Evolutionary conservation across 2,113 vertebrate genomes (phyloP).

Genomic region (Ptilonorhynchus violaceus): DNA sequence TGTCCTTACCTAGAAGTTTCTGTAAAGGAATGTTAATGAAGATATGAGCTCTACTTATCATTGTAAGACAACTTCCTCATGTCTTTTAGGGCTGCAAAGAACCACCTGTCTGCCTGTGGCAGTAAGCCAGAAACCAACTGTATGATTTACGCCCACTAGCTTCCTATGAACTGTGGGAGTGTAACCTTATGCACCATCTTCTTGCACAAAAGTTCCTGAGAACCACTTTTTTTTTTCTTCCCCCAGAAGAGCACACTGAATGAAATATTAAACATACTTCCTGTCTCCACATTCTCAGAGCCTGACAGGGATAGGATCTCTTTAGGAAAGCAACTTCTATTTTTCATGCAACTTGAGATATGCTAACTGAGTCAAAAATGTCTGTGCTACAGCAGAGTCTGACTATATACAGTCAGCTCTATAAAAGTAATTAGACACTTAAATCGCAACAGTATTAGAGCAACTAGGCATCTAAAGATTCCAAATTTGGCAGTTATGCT

Average conservation of each 20-base stretch:
- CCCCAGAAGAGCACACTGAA: not conserved
- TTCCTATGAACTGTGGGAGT: conserved; percentile 38
- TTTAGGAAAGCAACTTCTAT: not conserved
- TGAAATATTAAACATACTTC: conserved; percentile 1
- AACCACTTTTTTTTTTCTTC: not conserved
- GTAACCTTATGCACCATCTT: conserved; percentile 13
- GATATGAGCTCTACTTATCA: conserved; percentile 28
- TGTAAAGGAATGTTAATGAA: conserved; percentile 5
- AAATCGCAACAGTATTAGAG: not conserved
- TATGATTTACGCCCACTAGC: conserved; percentile 47
- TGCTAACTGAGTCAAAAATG: not conserved
- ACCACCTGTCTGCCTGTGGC: conserved; percentile 62
- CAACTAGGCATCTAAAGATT: not conserved
- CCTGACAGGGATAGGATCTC: not conserved
- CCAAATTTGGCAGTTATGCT: not conserved
- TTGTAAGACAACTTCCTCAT: not conserved
- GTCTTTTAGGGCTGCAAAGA: conserved; percentile 3
- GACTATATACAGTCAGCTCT: not conserved
- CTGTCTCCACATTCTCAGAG: not conserved
- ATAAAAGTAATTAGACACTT: not conserved
- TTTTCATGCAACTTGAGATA: not conserved
- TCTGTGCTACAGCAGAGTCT: not conserved
- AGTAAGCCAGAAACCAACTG: conserved; percentile 47
- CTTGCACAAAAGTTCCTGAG: conserved; percentile 31
- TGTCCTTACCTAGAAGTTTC: conserved; percentile 14